phyloP scores from a whole-genome alignment of 2,113 vertebrate genomes.

The Ranitomeya imitator region DNA sequence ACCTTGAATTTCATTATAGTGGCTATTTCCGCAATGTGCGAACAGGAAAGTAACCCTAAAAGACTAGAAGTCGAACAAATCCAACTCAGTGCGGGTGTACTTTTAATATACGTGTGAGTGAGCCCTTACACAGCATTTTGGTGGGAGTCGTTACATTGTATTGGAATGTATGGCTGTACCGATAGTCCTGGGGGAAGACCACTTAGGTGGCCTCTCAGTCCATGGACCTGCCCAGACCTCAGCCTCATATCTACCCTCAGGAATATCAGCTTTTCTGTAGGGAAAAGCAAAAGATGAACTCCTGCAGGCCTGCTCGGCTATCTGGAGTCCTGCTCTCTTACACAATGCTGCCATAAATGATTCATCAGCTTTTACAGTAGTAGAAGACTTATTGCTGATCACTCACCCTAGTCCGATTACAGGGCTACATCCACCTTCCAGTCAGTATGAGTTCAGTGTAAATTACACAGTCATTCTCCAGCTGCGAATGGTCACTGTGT shows the following conservation, averaged over 20 bases:
- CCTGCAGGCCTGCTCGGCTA: background rate
- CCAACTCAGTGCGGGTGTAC: no score
- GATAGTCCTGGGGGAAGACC: background rate
- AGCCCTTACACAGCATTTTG: no score
- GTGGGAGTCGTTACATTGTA: background rate
- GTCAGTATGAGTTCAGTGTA: background rate
- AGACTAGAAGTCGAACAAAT: no score
- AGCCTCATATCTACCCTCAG: background rate
- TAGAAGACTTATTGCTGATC: background rate
- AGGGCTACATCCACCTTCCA: background rate
- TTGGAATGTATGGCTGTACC: background rate
- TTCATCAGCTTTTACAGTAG: background rate
- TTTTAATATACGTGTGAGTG: no score
- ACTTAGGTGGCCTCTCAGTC: background rate
- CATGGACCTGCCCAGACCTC: constrained; percentile 12
- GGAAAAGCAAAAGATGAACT: background rate
- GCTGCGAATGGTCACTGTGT: background rate
- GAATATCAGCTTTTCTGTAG: constrained; percentile 46
- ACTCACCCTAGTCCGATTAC: background rate
- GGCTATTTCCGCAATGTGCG: no score
- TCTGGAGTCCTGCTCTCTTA: background rate
- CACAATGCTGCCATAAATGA: background rate
- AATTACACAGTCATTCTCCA: background rate
- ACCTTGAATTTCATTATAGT: no score
- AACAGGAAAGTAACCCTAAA: no score